Conservation (phyloP, 2,888 invertebrate genomes). For the Stomorhina lunata region DNA sequence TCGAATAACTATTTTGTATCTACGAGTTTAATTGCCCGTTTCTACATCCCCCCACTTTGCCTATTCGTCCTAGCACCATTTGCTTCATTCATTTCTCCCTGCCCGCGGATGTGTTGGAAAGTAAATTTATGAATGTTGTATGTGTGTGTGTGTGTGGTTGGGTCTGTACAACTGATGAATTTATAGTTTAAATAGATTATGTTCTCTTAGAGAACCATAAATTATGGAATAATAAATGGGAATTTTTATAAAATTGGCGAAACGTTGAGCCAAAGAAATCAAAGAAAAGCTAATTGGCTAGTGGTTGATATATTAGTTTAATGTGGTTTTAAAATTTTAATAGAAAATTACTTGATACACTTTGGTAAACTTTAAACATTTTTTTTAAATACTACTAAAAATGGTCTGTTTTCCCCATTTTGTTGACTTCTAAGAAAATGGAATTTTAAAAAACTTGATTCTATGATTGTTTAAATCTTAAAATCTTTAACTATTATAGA, state of each 20-base stretch:
- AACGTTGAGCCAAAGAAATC: neutral
- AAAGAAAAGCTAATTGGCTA: neutral
- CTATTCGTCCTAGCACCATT: neutral
- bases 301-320: neutral
- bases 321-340: neutral
- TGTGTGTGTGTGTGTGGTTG: neutral
- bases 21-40: slow-evolving; percentile 40
- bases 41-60: neutral
- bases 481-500: neutral
- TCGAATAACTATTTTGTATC: slow-evolving; percentile 52
- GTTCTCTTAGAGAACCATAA: slow-evolving; percentile 41
- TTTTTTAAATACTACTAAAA: no score
- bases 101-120: neutral
- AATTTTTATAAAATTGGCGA: slow-evolving; percentile 24
- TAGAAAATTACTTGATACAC: no score
- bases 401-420: no score
- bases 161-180: slow-evolving; percentile 35
- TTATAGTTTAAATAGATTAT: slow-evolving; percentile 53
- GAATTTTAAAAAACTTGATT: neutral
- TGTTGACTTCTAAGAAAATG: neutral
- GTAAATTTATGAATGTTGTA: slow-evolving; percentile 9
- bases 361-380: no score
- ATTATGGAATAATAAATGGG: slow-evolving; percentile 37
- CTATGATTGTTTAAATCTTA: neutral
- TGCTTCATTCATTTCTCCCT: no score